A percentile compares a stretch with the other conserved stretches of the same genome.
These are phyloP conservation scores for Pelochelys cantorii DNA, from an alignment of 2,797 vertebrate species.

Conservation along the genomic window DNA sequence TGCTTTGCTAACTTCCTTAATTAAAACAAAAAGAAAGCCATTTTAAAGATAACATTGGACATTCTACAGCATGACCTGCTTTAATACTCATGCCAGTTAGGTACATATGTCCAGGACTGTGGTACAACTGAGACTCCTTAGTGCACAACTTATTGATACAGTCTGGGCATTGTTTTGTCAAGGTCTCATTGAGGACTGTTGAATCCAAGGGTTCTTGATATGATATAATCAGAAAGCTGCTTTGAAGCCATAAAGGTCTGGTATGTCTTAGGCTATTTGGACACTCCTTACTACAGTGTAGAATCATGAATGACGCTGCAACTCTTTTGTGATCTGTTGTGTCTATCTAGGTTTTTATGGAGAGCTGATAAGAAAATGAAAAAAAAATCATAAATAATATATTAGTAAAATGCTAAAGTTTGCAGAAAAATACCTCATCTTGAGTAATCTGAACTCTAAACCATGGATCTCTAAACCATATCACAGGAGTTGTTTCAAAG, in stretches of 20 bases:
- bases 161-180: slow-evolving; percentile 73
- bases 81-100: slow-evolving; percentile 4
- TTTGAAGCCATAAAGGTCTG: slow-evolving; percentile 74
- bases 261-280: slow-evolving; percentile 80
- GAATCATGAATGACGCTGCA: slow-evolving; percentile 68
- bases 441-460: neutral
- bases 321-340: slow-evolving; percentile 54
- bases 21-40: neutral
- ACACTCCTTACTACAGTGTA: slow-evolving; percentile 69
- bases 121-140: slow-evolving; percentile 63
- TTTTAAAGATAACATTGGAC: neutral
- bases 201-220: slow-evolving; percentile 77
- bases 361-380: neutral
- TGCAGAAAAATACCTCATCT: neutral
- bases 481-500: neutral
- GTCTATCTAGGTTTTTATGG: slow-evolving; percentile 15
- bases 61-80: neutral
- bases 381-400: neutral
- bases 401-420: neutral
- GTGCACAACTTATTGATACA: slow-evolving; percentile 78
- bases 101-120: slow-evolving; percentile 54
- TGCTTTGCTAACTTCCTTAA: neutral
- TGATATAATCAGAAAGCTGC: slow-evolving; percentile 79
- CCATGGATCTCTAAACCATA: neutral
- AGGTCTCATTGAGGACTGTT: slow-evolving; percentile 76